phyloP scores from a whole-genome alignment of 2,113 vertebrate genomes.

The Oreochromis tanganicae region DNA sequence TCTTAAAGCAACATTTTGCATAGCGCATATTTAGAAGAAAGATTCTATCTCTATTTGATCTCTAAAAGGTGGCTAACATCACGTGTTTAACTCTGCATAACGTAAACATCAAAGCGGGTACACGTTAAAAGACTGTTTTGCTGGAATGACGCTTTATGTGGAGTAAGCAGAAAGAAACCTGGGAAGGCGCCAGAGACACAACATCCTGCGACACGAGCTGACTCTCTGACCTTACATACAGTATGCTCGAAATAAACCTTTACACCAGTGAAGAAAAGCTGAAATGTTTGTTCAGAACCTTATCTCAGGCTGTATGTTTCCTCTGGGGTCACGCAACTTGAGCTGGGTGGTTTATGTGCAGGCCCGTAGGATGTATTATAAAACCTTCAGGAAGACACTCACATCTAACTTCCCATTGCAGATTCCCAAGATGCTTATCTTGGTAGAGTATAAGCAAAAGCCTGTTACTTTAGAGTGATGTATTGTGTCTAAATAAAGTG shows the following conservation, averaged over 20 bases:
- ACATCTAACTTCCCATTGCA: background rate
- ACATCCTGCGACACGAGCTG: slow-evolving; percentile 40
- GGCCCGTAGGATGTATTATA: slow-evolving; percentile 35
- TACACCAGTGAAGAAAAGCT: background rate
- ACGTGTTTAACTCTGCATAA: background rate
- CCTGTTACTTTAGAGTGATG: background rate
- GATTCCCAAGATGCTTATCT: background rate
- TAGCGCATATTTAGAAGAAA: accelerated
- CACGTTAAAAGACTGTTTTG: background rate
- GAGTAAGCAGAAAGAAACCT: slow-evolving; percentile 49
- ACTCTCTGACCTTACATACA: slow-evolving; percentile 12
- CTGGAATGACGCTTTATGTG: slow-evolving; percentile 36
- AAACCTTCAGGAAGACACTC: slow-evolving; percentile 13
- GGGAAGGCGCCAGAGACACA: slow-evolving; percentile 49
- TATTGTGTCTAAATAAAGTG: background rate
- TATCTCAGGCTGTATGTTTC: slow-evolving; percentile 56
- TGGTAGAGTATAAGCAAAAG: background rate
- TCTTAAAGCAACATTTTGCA: background rate
- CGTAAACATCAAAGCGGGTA: background rate
- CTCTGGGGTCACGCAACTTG: slow-evolving; percentile 34
- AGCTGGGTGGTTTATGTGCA: slow-evolving; percentile 27
- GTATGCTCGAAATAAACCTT: slow-evolving; percentile 40
- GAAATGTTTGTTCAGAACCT: slow-evolving; percentile 53
- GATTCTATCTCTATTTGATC: background rate
- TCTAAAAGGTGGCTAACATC: background rate